phyloP scores from a whole-genome alignment of 2,888 invertebrate species.

The Busseola fusca region DNA sequence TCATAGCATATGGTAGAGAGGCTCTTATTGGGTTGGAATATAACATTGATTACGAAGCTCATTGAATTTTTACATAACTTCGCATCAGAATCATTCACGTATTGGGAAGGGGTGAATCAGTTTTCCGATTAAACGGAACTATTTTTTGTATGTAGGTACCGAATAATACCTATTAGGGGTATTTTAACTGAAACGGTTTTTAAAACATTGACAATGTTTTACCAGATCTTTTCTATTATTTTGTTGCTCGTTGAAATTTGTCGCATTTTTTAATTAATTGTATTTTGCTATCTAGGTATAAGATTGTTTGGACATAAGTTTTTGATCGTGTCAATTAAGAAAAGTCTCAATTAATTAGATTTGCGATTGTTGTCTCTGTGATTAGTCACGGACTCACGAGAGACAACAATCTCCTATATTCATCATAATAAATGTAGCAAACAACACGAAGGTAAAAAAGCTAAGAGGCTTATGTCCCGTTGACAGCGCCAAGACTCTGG shows the following conservation, averaged over 20 bases:
- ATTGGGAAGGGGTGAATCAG: background rate
- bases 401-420: background rate
- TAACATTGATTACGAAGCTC: conserved; percentile 33
- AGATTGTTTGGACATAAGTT: background rate
- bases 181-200: no score
- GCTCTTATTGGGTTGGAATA: conserved; percentile 25
- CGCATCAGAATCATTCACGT: background rate
- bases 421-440: conserved; percentile 15
- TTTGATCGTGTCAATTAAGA: background rate
- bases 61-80: conserved; percentile 31
- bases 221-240: background rate
- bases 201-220: background rate
- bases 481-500: conserved; percentile 59
- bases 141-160: background rate
- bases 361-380: no score
- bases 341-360: background rate
- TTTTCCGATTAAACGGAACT: background rate
- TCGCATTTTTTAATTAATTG: background rate
- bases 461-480: conserved; percentile 52
- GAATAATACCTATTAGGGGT: background rate
- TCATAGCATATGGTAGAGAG: background rate
- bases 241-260: background rate
- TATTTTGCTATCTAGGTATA: background rate
- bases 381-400: no score
- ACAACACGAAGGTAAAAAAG: conserved; percentile 20